Conservation (phyloP, 2,888 invertebrate genomes). For the Copidosoma aretas region DNA sequence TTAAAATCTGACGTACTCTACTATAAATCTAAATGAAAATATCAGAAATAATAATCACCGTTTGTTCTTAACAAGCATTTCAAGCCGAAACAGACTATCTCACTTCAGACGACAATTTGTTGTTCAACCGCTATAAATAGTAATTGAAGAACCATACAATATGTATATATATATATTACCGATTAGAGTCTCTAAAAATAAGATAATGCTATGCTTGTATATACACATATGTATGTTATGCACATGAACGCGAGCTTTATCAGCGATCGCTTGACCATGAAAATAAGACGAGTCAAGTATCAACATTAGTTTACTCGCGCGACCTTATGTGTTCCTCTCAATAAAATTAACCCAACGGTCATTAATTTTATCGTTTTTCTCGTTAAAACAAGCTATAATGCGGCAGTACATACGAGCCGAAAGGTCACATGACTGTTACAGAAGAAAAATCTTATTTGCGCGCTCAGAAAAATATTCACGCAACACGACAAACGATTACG, state of each 20-base stretch:
- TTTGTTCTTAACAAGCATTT: too few relatives aligned
- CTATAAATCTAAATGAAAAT: too few relatives aligned
- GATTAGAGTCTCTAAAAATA: background rate
- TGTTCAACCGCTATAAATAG: background rate
- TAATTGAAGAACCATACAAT: slow-evolving; percentile 5
- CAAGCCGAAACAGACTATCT: too few relatives aligned
- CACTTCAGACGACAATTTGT: background rate
- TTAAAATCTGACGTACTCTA: too few relatives aligned
- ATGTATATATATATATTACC: background rate
- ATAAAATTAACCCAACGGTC: slow-evolving; percentile 14
- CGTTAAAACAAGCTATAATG: slow-evolving; percentile 3
- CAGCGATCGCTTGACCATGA: slow-evolving; percentile 4
- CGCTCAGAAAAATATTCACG: background rate
- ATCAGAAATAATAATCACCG: too few relatives aligned
- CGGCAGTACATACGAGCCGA: too few relatives aligned
- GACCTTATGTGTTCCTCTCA: slow-evolving; percentile 13
- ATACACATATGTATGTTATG: too few relatives aligned
- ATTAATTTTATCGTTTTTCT: slow-evolving; percentile 13
- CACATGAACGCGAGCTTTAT: slow-evolving; percentile 4
- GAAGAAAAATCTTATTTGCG: slow-evolving; percentile 17
- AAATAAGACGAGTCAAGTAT: slow-evolving; percentile 3
- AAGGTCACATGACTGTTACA: background rate
- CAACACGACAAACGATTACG: slow-evolving; percentile 8
- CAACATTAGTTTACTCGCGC: slow-evolving; percentile 3
- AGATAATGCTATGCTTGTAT: slow-evolving; percentile 10